Conservation (phyloP, 2,888 invertebrate species). For the Antheraea assamensis region DNA sequence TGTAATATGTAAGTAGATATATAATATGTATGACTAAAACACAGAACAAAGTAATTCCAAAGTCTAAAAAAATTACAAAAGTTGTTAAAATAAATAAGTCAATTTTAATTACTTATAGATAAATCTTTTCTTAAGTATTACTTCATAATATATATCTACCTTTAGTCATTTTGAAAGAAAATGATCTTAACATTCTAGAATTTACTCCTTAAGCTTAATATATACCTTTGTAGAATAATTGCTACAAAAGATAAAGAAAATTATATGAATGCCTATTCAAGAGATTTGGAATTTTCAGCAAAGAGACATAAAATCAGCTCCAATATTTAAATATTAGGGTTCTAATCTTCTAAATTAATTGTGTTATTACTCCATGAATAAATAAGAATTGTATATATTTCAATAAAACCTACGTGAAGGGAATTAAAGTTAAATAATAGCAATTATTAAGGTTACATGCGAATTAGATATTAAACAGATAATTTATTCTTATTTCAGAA, state of each 20-base stretch:
- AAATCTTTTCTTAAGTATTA: background rate
- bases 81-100: no score
- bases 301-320: background rate
- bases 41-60: no score
- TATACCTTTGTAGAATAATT: background rate
- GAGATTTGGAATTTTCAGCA: background rate
- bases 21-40: no score
- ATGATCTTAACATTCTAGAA: background rate
- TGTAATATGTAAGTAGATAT: no score
- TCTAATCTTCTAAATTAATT: background rate
- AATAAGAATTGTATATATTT: background rate
- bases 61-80: no score
- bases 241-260: background rate
- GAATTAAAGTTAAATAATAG: no score
- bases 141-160: background rate
- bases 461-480: no score
- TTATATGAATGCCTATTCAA: background rate
- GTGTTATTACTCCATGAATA: background rate
- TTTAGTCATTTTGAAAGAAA: background rate
- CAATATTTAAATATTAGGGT: background rate
- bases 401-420: no score
- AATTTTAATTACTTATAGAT: no score
- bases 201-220: background rate
- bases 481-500: background rate
- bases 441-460: no score